These are phyloP conservation scores for Strix aluco DNA, from an alignment of 2,113 vertebrate species.

Conservation along the genomic window DNA sequence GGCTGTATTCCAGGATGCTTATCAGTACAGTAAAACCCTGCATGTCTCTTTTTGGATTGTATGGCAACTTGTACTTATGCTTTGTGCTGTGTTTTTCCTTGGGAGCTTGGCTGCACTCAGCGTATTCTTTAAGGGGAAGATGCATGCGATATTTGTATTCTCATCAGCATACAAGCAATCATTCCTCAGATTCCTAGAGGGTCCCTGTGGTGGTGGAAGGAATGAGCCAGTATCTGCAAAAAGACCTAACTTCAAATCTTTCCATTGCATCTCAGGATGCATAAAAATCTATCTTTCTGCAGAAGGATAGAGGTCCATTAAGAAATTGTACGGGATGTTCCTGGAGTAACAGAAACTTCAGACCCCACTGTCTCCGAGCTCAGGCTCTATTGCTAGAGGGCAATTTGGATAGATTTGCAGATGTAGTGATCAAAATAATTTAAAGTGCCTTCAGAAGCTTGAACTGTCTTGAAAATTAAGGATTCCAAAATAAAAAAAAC, in stretches of 20 bases:
- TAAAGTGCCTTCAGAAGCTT: neutral
- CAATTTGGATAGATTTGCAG: neutral
- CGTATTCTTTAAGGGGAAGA: neutral
- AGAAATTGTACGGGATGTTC: neutral
- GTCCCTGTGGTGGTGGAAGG: neutral
- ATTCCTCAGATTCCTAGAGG: neutral
- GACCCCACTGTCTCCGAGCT: neutral
- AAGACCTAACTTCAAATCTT: neutral
- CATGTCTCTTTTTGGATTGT: neutral
- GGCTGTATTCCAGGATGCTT: neutral
- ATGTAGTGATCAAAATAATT: neutral
- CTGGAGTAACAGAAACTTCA: neutral
- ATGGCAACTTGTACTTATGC: fast-evolving
- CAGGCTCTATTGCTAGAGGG: neutral
- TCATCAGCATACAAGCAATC: neutral
- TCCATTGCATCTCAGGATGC: neutral
- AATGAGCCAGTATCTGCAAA: neutral
- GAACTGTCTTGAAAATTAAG: neutral
- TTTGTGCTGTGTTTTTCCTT: neutral
- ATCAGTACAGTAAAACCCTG: neutral
- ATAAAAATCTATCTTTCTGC: neutral
- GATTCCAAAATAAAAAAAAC: neutral
- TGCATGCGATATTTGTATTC: fast-evolving
- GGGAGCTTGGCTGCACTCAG: neutral
- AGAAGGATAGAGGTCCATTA: neutral